Percentiles rank a stretch among this genome's conserved stretches.
These are phyloP conservation scores for Indicator indicator DNA, from an alignment of 2,113 vertebrate genomes.

Conservation along the genomic window DNA sequence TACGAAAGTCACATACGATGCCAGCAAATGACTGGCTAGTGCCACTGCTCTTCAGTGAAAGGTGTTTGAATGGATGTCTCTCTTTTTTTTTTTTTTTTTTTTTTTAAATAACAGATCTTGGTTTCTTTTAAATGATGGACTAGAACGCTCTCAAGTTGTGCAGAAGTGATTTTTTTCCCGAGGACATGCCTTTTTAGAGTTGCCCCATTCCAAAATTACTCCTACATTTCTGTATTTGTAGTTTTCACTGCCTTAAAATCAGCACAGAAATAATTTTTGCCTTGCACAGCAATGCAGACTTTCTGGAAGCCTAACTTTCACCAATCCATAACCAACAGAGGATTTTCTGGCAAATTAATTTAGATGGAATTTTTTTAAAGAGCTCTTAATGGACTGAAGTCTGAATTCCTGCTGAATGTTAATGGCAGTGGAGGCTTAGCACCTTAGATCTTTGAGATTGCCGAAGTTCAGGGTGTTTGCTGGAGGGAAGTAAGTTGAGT, in stretches of 20 bases:
- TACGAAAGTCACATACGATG: too few relatives aligned
- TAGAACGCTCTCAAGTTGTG: background rate
- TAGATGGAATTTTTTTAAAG: background rate
- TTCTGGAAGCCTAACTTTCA: background rate
- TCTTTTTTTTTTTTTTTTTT: too few relatives aligned
- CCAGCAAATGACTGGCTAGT: background rate
- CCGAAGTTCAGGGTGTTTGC: background rate
- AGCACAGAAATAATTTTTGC: background rate
- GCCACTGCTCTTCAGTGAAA: background rate
- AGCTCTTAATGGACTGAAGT: background rate
- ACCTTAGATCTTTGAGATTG: slow-evolving; percentile 42
- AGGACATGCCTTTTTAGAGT: background rate
- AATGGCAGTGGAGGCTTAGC: slow-evolving; percentile 40
- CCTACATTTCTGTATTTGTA: background rate
- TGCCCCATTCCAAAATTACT: background rate
- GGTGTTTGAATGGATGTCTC: background rate
- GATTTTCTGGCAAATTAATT: slow-evolving; percentile 12
- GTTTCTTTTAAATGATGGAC: background rate
- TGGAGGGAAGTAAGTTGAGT: background rate
- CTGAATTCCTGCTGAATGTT: slow-evolving; percentile 44
- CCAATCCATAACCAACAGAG: background rate
- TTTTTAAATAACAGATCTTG: background rate
- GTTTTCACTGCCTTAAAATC: background rate
- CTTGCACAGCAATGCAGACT: background rate
- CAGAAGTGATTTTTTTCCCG: background rate